Evolutionary conservation across 2,113 vertebrate species (phyloP), one percentile per base, ranked within the genome.

Genomic region (Poecile atricapillus): DNA sequence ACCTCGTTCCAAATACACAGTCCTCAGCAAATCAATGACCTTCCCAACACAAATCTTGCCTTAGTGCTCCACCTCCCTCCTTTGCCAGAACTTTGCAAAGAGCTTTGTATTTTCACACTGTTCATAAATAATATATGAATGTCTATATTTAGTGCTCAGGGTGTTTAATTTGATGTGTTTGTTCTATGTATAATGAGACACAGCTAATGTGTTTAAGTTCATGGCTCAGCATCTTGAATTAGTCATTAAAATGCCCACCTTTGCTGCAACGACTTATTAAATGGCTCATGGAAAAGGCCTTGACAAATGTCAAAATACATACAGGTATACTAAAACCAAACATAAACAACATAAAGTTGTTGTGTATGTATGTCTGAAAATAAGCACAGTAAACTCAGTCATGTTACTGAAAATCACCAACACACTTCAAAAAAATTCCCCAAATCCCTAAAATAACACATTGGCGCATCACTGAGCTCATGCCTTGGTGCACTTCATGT

Each of bases 111-210:
- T 85, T 88, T 41, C 60, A 52, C 4, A 2, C 12, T 17, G 5
- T 7, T 77, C 6, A 39, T 88, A 90, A 95, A 95, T 91, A 90
- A 91, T 91, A 75, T 14, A 93, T 91, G 74, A 78, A 71, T 27
- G 43, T 43, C 58, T 88, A 43, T 83, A 69, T 94, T 95, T 92
- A 43, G 39, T 18, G 10, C 33, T 88, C 12, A 7, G 0, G 2
- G 9, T 78, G 39, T 80, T 95, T 94, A 86, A 47, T 50, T 88
- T 39, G 35, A 24, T 63, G 33, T 88, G 63, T 69, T 91, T 93
- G 44, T 58, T 95, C 91, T 88, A 77, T 52, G 19, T 56, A 52
- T 90, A 95, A 95, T 59, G 85, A 93, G 74, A 83, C 33, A 47
- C 24, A 35, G 55, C 11, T 93, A 92, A 96, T 68, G 47, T 83